Evolutionary conservation across 2,797 vertebrate species (phyloP).

Genomic region (Diplodus puntazzo): DNA sequence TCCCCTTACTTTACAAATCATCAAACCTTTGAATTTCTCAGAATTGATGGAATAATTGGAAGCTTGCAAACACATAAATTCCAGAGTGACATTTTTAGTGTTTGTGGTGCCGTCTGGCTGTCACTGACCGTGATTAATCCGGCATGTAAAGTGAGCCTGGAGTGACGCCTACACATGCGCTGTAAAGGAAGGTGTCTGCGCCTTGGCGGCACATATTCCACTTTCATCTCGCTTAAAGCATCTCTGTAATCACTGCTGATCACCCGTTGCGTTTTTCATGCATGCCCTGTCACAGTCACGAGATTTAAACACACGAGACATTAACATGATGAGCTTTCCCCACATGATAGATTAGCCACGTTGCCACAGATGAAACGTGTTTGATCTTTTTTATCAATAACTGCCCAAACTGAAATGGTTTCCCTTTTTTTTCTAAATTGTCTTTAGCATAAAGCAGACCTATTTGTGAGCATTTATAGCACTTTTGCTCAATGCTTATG

Average conservation of each 20-base stretch:
- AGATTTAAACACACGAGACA: conserved; percentile 1
- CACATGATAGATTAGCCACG: not conserved
- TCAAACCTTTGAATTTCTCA: conserved; percentile 67
- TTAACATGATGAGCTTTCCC: not conserved
- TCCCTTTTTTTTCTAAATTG: not conserved
- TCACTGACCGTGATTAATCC: conserved; percentile 79
- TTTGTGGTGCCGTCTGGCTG: conserved; percentile 79
- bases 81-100: conserved; percentile 80
- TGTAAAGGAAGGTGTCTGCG: conserved; percentile 62
- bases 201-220: conserved; percentile 32
- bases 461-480: too few species aligned
- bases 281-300: not conserved
- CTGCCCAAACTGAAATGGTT: not conserved
- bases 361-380: not conserved
- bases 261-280: conserved; percentile 23
- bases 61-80: conserved; percentile 74
- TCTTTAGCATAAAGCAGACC: not conserved
- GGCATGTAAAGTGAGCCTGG: conserved; percentile 72
- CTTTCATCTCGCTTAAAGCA: conserved; percentile 68
- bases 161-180: conserved; percentile 68
- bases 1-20: conserved; percentile 56
- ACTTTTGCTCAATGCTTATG: not conserved
- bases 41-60: conserved; percentile 80
- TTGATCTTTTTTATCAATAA: not conserved
- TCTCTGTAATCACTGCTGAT: conserved; percentile 60